Percentiles rank a stretch among this genome's conserved stretches.
phyloP scores from a whole-genome alignment of 2,888 invertebrate species.

The Melanargia galathea region DNA sequence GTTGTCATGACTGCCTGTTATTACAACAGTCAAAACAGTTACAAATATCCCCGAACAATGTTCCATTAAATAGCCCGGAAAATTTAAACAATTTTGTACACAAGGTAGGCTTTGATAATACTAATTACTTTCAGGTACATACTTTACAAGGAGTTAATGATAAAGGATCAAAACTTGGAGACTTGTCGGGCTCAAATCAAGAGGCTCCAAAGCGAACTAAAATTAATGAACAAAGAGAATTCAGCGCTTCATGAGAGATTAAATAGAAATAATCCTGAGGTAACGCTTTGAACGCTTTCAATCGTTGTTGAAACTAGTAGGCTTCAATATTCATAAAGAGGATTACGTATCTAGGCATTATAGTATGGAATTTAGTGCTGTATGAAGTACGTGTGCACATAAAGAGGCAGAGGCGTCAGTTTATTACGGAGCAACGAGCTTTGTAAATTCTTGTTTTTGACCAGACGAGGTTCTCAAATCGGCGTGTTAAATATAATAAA shows the following conservation, averaged over 20 bases:
- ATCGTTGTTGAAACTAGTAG: constrained; percentile 2
- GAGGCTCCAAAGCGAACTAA: constrained; percentile 84
- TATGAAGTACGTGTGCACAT: neutral
- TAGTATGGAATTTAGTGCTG: neutral
- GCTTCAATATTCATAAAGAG: constrained; percentile 7
- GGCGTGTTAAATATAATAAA: too few species aligned
- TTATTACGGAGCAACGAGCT: too few species aligned
- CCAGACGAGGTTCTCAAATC: too few species aligned
- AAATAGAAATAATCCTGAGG: constrained; percentile 65
- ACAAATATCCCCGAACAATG: constrained; percentile 40
- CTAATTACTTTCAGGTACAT: constrained; percentile 76
- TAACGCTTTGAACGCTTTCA: constrained; percentile 39
- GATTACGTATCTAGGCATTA: neutral
- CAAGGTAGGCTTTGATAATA: constrained; percentile 49
- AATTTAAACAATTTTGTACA: constrained; percentile 51
- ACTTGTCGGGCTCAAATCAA: constrained; percentile 83
- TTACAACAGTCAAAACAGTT: constrained; percentile 17
- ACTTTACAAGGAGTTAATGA: constrained; percentile 84
- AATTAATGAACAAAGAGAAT: constrained; percentile 84
- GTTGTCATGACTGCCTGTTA: constrained; percentile 12
- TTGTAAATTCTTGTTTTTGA: too few species aligned
- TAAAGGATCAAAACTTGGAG: constrained; percentile 84
- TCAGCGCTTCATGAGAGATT: constrained; percentile 80
- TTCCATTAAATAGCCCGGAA: constrained; percentile 33
- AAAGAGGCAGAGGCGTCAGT: neutral